Conservation (phyloP, 2,113 vertebrate species). For the Aspidoscelis tigris region DNA sequence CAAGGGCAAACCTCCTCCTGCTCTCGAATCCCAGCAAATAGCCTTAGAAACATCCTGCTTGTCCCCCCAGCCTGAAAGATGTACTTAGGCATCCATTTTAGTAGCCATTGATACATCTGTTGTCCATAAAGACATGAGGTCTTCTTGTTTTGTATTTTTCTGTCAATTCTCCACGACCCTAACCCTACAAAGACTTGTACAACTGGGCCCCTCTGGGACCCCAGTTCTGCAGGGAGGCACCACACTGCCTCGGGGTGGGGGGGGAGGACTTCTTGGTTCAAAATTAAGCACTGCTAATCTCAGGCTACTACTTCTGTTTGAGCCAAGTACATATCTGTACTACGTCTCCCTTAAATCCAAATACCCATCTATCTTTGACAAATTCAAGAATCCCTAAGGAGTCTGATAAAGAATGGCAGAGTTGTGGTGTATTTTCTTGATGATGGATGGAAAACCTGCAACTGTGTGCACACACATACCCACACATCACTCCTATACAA, state of each 20-base stretch:
- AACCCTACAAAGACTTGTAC: background rate
- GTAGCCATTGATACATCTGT: background rate
- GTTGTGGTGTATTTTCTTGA: constrained; percentile 7
- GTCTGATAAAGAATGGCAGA: constrained; percentile 22
- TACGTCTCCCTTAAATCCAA: constrained; percentile 32
- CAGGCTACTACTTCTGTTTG: constrained; percentile 27
- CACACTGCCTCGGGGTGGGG: background rate
- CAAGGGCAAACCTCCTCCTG: no score
- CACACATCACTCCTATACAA: constrained; percentile 31
- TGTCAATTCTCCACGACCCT: background rate
- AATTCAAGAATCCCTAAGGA: constrained; percentile 19
- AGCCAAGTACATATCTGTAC: constrained; percentile 16
- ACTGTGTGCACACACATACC: background rate
- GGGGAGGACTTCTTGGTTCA: background rate
- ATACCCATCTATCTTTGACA: constrained; percentile 42
- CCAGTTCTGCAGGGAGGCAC: background rate
- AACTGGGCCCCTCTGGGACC: background rate
- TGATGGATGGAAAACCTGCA: constrained; percentile 29
- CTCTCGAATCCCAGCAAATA: no score
- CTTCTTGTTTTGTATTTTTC: background rate
- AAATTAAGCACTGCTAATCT: constrained; percentile 17
- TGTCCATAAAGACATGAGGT: background rate
- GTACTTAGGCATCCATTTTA: background rate
- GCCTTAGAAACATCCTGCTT: background rate
- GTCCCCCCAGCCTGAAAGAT: no score